Evolutionary conservation across 2,113 vertebrate species (phyloP).

Genomic region (Otolemur garnettii): DNA sequence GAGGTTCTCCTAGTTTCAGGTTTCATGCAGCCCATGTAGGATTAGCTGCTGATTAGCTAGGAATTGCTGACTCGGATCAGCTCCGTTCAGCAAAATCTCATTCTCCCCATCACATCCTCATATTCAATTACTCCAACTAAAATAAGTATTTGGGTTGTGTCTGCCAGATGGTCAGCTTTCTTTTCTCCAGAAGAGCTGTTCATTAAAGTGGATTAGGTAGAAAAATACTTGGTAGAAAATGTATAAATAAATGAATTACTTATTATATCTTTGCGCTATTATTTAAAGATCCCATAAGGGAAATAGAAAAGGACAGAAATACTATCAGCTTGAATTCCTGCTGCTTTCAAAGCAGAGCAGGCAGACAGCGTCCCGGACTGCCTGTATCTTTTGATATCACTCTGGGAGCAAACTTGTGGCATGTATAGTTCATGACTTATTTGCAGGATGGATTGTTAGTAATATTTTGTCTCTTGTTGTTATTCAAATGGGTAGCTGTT

Average conservation of each 20-base stretch:
- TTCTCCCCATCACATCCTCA: slow-evolving; percentile 63
- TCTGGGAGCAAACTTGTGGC: background rate
- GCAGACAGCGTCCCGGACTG: background rate
- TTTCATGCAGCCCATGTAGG: slow-evolving; percentile 57
- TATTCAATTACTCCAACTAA: slow-evolving; percentile 74
- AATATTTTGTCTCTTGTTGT: slow-evolving; percentile 34
- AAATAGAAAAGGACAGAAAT: slow-evolving; percentile 68
- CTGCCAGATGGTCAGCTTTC: slow-evolving; percentile 79
- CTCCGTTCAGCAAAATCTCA: slow-evolving; percentile 67
- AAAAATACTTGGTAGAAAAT: slow-evolving; percentile 74
- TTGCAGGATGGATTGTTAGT: background rate
- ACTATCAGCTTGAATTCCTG: slow-evolving; percentile 45
- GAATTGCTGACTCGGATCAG: slow-evolving; percentile 75
- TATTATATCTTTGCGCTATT: slow-evolving; percentile 72
- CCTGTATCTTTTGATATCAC: background rate
- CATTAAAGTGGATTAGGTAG: slow-evolving; percentile 79
- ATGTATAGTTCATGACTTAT: background rate
- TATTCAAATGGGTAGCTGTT: slow-evolving; percentile 21
- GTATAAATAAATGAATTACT: slow-evolving; percentile 79
- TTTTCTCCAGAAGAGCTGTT: slow-evolving; percentile 74
- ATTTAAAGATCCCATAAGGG: slow-evolving; percentile 66
- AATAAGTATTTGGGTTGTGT: slow-evolving; percentile 69
- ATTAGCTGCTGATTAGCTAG: slow-evolving; percentile 76
- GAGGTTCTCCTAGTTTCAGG: slow-evolving; percentile 51
- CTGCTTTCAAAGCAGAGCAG: slow-evolving; percentile 62